Evolutionary conservation across 2,113 vertebrate genomes (phyloP).

Genomic region (Phasianus colchicus): DNA sequence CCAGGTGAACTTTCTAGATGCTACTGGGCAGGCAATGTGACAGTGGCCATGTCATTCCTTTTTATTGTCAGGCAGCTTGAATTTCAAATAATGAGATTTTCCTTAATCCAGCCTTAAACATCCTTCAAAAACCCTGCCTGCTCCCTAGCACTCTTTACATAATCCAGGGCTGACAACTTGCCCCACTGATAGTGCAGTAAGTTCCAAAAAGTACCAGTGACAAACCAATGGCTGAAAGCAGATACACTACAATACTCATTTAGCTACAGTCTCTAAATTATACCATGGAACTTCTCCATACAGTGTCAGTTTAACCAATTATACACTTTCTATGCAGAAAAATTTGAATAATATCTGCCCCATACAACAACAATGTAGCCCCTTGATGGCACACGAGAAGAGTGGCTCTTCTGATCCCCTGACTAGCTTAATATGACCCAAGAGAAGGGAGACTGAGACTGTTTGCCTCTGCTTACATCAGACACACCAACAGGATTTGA

Average conservation of each 20-base stretch:
- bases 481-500: not conserved
- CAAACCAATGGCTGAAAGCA: not conserved
- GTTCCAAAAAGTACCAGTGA: not conserved
- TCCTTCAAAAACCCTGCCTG: not conserved
- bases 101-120: not conserved
- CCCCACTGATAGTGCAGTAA: not conserved
- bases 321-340: not conserved
- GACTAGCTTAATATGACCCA: not conserved
- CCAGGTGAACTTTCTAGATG: not conserved
- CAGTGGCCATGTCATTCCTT: not conserved
- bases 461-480: not conserved
- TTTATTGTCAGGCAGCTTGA: not conserved
- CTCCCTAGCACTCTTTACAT: not conserved
- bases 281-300: not conserved
- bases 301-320: not conserved
- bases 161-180: not conserved
- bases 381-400: not conserved
- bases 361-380: not conserved
- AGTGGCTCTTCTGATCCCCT: not conserved
- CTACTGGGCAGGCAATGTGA: not conserved
- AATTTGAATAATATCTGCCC: not conserved
- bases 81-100: not conserved
- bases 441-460: not conserved
- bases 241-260: not conserved
- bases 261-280: not conserved